phyloP scores from a whole-genome alignment of 2,888 invertebrate species.

The Plemyria rubiginata region DNA sequence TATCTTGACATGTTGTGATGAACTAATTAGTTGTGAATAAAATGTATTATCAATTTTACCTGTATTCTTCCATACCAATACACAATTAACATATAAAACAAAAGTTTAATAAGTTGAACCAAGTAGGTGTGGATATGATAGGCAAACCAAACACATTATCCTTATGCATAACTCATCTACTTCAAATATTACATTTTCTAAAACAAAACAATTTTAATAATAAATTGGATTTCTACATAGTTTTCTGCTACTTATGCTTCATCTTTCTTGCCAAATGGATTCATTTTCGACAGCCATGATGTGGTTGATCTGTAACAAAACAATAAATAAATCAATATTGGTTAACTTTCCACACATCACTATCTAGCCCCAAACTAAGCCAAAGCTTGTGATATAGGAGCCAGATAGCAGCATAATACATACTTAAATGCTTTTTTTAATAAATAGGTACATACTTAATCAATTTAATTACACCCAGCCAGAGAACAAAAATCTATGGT shows the following conservation, averaged over 20 bases:
- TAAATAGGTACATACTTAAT: no score
- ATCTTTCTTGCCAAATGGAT: conserved; percentile 90
- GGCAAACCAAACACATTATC: conserved; percentile 21
- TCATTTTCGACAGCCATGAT: conserved; percentile 90
- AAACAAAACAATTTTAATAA: conserved; percentile 65
- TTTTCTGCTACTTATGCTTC: conserved; percentile 73
- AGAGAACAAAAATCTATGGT: no score
- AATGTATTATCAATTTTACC: conserved; percentile 13
- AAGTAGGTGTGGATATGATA: background rate
- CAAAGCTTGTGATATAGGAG: no score
- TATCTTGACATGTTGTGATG: conserved; percentile 30
- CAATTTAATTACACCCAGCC: no score
- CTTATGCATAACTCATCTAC: conserved; percentile 59
- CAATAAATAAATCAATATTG: no score
- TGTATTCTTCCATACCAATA: conserved; percentile 9
- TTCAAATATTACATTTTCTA: conserved; percentile 65
- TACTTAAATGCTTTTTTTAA: no score
- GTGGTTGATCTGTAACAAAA: conserved; percentile 67
- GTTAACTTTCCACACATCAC: no score
- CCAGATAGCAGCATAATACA: no score
- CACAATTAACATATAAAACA: background rate
- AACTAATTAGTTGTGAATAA: conserved; percentile 32
- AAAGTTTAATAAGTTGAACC: background rate
- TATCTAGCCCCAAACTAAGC: no score
- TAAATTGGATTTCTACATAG: conserved; percentile 40